Conservation (phyloP, 2,888 invertebrate species). For the Lithophane socia region DNA sequence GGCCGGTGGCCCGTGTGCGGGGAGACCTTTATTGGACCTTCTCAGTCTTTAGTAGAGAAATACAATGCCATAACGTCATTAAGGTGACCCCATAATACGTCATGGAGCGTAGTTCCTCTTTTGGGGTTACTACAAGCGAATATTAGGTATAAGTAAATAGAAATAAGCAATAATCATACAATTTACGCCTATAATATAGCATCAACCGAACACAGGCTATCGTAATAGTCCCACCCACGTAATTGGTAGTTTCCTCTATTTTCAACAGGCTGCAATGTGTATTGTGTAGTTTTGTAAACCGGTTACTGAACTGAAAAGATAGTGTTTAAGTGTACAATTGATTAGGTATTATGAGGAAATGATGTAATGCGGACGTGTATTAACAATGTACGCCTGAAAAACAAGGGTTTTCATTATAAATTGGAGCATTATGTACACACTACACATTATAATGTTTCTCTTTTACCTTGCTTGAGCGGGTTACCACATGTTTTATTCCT, state of each 20-base stretch:
- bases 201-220: constrained; percentile 9
- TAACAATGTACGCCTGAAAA: constrained; percentile 19
- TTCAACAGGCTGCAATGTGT: constrained; percentile 53
- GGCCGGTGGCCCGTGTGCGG: no score
- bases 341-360: constrained; percentile 33
- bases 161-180: constrained; percentile 8
- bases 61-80: neutral
- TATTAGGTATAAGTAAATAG: neutral
- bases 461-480: neutral
- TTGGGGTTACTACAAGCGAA: neutral
- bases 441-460: neutral
- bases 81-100: no score
- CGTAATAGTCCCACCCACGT: constrained; percentile 55
- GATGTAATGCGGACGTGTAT: constrained; percentile 38
- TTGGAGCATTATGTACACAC: constrained; percentile 8
- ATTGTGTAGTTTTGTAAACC: constrained; percentile 64
- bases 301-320: constrained; percentile 57
- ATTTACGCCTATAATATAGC: constrained; percentile 8
- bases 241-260: constrained; percentile 76
- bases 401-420: constrained; percentile 21
- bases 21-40: neutral
- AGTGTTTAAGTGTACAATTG: constrained; percentile 28
- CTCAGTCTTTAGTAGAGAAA: neutral
- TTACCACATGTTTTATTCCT: neutral
- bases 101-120: neutral